Conservation (phyloP, 2,797 vertebrate genomes). For the Dallia pectoralis region DNA sequence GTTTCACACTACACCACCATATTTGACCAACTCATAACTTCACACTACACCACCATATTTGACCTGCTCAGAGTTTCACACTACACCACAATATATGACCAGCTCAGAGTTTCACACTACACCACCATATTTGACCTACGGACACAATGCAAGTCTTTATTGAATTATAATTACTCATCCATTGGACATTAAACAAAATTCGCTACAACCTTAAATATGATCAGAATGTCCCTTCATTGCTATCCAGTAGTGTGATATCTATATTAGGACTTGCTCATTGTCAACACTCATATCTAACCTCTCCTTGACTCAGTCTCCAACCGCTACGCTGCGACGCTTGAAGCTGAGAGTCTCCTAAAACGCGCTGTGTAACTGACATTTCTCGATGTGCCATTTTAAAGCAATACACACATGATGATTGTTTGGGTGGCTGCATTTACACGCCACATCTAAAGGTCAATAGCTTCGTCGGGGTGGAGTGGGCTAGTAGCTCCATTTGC, state of each 20-base stretch:
- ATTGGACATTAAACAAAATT: no score
- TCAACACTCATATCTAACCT: neutral
- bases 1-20: no score
- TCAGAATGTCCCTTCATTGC: neutral
- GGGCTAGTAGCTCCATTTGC: neutral
- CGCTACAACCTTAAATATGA: neutral
- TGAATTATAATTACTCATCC: no score
- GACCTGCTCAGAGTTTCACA: no score
- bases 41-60: no score
- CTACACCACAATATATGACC: no score
- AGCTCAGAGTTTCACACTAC: no score
- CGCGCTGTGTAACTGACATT: neutral
- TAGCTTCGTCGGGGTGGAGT: neutral
- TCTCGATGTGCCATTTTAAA: neutral
- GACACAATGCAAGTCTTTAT: no score
- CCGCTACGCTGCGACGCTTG: neutral
- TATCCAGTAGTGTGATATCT: no score
- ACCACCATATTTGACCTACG: no score
- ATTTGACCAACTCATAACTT: no score
- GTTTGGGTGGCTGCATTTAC: neutral
- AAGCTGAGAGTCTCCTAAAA: neutral
- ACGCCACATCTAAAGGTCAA: conserved; percentile 19
- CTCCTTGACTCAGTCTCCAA: neutral
- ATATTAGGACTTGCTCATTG: neutral
- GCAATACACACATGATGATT: neutral